These are phyloP conservation scores for human DNA, from an alignment of 2,113 vertebrate genomes.

Conservation along the genomic window DNA sequence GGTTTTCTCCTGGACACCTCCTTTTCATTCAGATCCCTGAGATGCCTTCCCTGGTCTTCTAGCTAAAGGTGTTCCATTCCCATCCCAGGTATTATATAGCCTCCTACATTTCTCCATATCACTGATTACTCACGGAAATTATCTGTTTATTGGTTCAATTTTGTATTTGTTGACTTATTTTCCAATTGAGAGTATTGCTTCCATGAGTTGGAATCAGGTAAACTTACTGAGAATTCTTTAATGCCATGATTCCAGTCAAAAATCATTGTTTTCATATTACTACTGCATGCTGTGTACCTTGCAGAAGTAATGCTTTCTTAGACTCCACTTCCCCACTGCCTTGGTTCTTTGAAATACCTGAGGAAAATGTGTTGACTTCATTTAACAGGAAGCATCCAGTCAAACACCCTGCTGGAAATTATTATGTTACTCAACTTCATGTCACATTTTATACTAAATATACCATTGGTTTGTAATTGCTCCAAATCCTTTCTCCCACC, in stretches of 20 bases:
- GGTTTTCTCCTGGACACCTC: neutral
- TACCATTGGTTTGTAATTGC: neutral
- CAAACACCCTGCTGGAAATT: neutral
- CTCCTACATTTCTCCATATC: neutral
- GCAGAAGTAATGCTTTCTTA: neutral
- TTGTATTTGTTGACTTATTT: neutral
- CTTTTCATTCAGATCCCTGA: neutral
- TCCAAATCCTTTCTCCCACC: neutral
- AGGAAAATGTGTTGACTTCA: neutral
- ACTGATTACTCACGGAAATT: neutral
- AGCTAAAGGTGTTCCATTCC: neutral
- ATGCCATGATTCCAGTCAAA: neutral
- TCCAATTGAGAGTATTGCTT: neutral
- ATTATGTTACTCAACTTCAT: neutral
- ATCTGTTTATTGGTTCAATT: neutral
- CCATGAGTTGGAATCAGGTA: neutral
- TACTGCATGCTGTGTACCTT: neutral
- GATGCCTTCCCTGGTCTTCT: neutral
- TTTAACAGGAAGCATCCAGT: neutral
- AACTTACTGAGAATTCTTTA: conserved; percentile 1
- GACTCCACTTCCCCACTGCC: neutral
- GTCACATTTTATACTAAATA: neutral
- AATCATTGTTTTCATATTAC: neutral
- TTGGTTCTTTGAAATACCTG: neutral
- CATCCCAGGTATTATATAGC: neutral